A percentile compares a stretch with the other conserved stretches of the same genome.
These are phyloP conservation scores for Thymelicus lineola DNA, from an alignment of 2,888 invertebrate species.

Conservation along the genomic window DNA sequence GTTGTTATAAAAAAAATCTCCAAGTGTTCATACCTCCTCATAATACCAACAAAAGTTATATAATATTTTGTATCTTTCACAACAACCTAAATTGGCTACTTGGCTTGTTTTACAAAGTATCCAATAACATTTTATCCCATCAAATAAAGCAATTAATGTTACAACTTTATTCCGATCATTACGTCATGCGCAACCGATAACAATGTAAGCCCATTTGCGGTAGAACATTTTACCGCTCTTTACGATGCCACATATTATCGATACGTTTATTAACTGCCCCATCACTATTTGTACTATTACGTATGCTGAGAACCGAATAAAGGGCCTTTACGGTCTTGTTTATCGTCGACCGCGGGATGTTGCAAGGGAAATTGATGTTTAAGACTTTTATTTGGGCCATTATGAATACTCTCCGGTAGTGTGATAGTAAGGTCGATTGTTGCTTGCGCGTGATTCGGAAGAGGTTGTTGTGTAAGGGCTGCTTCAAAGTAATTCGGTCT, in stretches of 20 bases:
- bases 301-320: constrained; percentile 61
- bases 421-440: constrained; percentile 24
- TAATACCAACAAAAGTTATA: too few relatives aligned
- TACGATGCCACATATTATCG: constrained; percentile 42
- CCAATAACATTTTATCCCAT: background rate
- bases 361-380: constrained; percentile 56
- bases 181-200: constrained; percentile 9
- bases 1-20: too few relatives aligned
- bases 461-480: background rate
- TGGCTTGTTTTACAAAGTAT: background rate
- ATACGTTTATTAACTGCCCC: constrained; percentile 44
- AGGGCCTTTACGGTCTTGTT: constrained; percentile 65
- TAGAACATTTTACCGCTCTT: constrained; percentile 10
- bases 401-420: constrained; percentile 33
- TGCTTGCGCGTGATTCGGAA: constrained; percentile 14
- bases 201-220: constrained; percentile 5
- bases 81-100: background rate
- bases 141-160: constrained; percentile 9
- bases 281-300: constrained; percentile 55
- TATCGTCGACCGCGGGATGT: constrained; percentile 60
- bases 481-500: constrained; percentile 21
- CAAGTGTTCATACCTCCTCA: too few relatives aligned
- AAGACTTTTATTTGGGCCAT: constrained; percentile 36
- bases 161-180: constrained; percentile 6
- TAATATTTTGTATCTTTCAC: background rate